phyloP scores from a whole-genome alignment of 2,113 vertebrate genomes.

The Micronycteris hirsuta region DNA sequence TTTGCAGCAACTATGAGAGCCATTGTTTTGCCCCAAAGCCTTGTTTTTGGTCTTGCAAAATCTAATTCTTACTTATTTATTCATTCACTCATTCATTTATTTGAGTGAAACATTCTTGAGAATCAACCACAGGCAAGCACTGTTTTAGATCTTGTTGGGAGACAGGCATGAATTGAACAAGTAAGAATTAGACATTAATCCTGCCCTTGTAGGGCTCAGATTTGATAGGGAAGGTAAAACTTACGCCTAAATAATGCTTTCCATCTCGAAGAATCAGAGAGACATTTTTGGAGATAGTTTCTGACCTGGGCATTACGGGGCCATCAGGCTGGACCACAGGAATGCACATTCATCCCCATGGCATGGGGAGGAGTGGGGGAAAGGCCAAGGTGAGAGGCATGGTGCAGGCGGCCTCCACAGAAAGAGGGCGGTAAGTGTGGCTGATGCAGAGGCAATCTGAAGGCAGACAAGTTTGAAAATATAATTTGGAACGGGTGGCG shows the following conservation, averaged over 20 bases:
- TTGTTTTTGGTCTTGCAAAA: background rate
- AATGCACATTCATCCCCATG: too few relatives aligned
- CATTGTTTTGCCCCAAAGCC: background rate
- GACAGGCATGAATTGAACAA: background rate
- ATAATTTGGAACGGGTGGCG: background rate
- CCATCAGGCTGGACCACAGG: background rate
- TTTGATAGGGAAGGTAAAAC: background rate
- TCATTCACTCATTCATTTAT: background rate
- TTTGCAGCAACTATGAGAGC: background rate
- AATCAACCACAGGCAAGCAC: background rate
- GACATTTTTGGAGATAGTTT: background rate
- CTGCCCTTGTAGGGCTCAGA: background rate
- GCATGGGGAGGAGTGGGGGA: accelerated
- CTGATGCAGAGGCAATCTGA: background rate
- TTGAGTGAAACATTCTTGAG: background rate
- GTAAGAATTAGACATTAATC: background rate
- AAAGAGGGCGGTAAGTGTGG: too few relatives aligned
- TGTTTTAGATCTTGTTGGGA: background rate
- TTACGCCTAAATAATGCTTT: background rate
- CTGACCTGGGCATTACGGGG: background rate
- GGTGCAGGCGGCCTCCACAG: accelerated
- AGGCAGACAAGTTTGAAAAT: background rate
- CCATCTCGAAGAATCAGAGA: background rate
- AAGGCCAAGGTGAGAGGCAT: accelerated
- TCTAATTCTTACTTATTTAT: background rate